phyloP scores from a whole-genome alignment of 1,140 invertebrate species.

The Apolygus lucorum region DNA sequence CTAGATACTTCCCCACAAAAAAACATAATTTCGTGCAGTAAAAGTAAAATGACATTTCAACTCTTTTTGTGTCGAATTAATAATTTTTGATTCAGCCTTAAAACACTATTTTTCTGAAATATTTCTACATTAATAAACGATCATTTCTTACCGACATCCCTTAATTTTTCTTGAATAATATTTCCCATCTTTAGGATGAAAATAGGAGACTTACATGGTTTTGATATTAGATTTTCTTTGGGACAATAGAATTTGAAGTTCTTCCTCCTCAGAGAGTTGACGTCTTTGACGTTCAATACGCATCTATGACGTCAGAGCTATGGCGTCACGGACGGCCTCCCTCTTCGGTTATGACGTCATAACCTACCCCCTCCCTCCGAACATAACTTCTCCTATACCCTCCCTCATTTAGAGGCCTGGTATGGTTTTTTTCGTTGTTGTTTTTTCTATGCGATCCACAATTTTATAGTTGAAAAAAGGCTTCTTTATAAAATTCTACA shows the following conservation, averaged over 20 bases:
- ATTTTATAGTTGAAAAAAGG: not conserved
- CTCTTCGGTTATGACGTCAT: slow-evolving; percentile 1
- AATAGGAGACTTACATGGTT: not conserved
- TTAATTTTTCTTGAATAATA: not conserved
- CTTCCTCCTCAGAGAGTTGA: not conserved
- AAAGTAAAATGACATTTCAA: not conserved
- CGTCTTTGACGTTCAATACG: slow-evolving; percentile 25
- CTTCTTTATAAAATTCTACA: not conserved
- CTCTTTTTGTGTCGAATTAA: not conserved
- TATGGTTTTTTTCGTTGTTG: not conserved
- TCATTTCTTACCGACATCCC: not conserved
- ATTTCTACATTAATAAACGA: not conserved
- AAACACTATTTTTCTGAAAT: not conserved
- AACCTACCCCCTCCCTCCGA: not conserved
- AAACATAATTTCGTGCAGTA: not conserved
- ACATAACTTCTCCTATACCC: not conserved
- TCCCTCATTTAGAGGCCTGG: not conserved
- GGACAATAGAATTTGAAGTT: slow-evolving; percentile 2
- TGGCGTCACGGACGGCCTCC: slow-evolving; percentile 1
- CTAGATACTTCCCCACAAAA: not conserved
- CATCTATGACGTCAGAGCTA: slow-evolving; percentile 23
- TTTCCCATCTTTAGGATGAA: not conserved
- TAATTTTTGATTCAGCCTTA: not conserved
- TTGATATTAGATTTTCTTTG: not conserved
- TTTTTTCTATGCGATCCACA: not conserved